Percentiles rank a stretch among this genome's conserved stretches.
Evolutionary conservation across 2,888 invertebrate genomes (phyloP).

Genomic region (Brassicogethes aeneus): DNA sequence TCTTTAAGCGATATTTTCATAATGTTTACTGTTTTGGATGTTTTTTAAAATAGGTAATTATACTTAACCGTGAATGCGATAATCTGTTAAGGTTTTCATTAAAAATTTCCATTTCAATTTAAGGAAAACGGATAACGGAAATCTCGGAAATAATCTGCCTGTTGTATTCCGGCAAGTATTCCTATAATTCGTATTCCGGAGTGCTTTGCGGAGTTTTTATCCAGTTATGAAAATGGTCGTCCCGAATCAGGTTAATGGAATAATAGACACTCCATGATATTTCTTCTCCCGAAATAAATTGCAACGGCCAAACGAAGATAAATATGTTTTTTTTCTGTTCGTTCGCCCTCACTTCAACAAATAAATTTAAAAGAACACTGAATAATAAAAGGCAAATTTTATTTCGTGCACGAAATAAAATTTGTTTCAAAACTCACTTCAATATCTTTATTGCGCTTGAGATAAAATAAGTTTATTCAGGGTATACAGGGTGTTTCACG

Average conservation of each 20-base stretch:
- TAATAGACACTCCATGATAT: slow-evolving; percentile 29
- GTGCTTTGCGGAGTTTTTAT: slow-evolving; percentile 24
- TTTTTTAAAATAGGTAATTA: too few relatives aligned
- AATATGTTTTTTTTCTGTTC: slow-evolving; percentile 19
- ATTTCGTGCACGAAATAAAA: too few relatives aligned
- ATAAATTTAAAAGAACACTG: too few relatives aligned
- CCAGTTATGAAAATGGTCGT: slow-evolving; percentile 22
- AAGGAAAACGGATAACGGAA: slow-evolving; percentile 16
- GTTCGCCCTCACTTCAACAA: too few relatives aligned
- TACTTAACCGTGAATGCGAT: too few relatives aligned
- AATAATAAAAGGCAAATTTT: too few relatives aligned
- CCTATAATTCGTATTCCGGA: slow-evolving; percentile 26
- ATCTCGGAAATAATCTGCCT: slow-evolving; percentile 19
- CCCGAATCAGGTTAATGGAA: slow-evolving; percentile 28
- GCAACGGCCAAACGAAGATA: slow-evolving; percentile 18
- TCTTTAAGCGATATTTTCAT: too few relatives aligned
- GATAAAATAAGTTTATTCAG: too few relatives aligned
- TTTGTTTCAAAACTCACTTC: too few relatives aligned
- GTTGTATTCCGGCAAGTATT: slow-evolving; percentile 17
- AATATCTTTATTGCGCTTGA: too few relatives aligned
- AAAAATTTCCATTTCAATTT: slow-evolving; percentile 21
- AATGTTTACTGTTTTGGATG: too few relatives aligned
- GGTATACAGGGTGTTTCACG: too few relatives aligned
- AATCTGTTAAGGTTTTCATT: slow-evolving; percentile 17
- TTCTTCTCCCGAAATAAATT: slow-evolving; percentile 24